Evolutionary conservation across 1,140 invertebrate genomes (phyloP).

Genomic region (Pogonomyrmex barbatus): DNA sequence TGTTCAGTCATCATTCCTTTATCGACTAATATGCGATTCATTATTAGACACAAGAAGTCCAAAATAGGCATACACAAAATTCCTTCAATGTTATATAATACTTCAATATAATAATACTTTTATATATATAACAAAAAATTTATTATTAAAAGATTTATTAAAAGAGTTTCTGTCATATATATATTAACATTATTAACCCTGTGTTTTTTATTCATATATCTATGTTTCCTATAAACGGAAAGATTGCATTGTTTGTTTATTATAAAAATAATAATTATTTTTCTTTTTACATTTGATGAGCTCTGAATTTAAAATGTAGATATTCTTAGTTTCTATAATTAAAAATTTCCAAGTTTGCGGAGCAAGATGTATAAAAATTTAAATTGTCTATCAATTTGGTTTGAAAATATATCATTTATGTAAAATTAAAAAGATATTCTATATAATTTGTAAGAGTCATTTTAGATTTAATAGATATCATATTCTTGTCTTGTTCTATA

Average conservation of each 20-base stretch:
- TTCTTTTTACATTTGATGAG: constrained; percentile 6
- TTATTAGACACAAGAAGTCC: too few relatives aligned
- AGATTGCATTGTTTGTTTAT: background rate
- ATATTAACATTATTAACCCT: background rate
- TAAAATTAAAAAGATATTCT: background rate
- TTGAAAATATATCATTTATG: background rate
- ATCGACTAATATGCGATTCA: too few relatives aligned
- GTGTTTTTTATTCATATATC: background rate
- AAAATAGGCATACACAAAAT: too few relatives aligned
- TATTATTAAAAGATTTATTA: background rate
- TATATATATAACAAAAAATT: background rate
- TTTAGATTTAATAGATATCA: background rate
- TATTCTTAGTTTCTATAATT: background rate
- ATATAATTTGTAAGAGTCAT: background rate
- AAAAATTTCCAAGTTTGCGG: background rate
- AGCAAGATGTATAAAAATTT: background rate
- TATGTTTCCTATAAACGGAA: background rate
- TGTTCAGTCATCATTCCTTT: too few relatives aligned
- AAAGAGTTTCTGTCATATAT: background rate
- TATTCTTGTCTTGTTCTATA: background rate
- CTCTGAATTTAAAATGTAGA: background rate
- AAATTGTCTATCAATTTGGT: background rate
- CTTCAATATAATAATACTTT: background rate
- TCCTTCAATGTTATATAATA: too few relatives aligned
- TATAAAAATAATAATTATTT: background rate